These are phyloP conservation scores for Flexamia atlantica DNA, from an alignment of 2,888 invertebrate species.

Conservation along the genomic window DNA sequence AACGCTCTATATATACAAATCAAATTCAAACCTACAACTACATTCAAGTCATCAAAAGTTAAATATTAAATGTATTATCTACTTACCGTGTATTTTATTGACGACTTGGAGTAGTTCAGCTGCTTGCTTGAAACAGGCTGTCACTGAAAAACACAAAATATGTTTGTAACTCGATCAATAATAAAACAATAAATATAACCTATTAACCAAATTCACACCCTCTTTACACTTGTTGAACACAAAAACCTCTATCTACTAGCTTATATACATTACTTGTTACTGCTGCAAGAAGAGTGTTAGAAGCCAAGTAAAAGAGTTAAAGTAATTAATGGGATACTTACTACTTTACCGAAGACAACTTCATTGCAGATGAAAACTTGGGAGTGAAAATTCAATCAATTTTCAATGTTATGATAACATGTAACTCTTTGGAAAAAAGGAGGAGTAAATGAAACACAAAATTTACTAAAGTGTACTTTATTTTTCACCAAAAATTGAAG, in stretches of 20 bases:
- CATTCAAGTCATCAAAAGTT: too few relatives aligned
- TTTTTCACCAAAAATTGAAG: too few relatives aligned
- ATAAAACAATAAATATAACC: not conserved
- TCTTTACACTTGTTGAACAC: not conserved
- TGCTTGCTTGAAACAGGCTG: conserved; percentile 48
- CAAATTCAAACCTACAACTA: too few relatives aligned
- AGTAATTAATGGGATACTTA: conserved; percentile 6
- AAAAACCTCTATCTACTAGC: not conserved
- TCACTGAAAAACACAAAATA: conserved; percentile 29
- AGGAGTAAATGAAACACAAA: not conserved
- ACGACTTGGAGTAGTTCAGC: conserved; percentile 46
- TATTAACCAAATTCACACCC: not conserved
- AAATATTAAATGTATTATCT: too few relatives aligned
- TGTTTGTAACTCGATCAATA: not conserved
- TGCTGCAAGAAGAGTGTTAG: conserved; percentile 7
- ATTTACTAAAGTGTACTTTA: too few relatives aligned
- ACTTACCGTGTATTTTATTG: conserved; percentile 52
- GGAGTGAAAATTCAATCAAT: not conserved
- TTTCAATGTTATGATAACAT: not conserved
- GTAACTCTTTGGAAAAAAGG: not conserved
- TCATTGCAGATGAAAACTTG: not conserved
- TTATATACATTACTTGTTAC: conserved; percentile 34
- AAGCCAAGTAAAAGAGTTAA: conserved; percentile 5
- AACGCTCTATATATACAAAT: too few relatives aligned
- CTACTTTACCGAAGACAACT: not conserved